Evolutionary conservation across 2,113 vertebrate genomes (phyloP), one percentile per base, ranked within the genome.

Genomic region (Vidua chalybeata): DNA sequence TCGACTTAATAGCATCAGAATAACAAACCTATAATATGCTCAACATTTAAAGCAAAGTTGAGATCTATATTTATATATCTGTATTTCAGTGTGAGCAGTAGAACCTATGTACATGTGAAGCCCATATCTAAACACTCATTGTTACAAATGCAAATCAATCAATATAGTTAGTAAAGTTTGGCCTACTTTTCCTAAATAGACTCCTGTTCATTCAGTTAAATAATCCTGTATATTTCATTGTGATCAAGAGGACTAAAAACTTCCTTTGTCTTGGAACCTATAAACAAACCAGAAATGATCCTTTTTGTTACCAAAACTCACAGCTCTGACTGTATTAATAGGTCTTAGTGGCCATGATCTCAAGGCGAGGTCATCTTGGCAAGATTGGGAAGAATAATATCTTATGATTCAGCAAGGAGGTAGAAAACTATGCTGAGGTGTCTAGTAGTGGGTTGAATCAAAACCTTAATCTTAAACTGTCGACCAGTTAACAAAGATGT

Each of bases 271-370:
- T 75, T 84, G 19, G 14, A 75, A 46, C 6, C 6, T 74, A 27
- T 24, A 37, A 83, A 54, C 4, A 82, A 49, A 20, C 35, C 8
- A 54, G 27, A 77, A 89, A 77, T 48, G 1, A 9, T 62, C 6
- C 2, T 18, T 13, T 82, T 74, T 59, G 23, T 69, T 31, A 48
- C 27, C 8, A 56, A 30, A 41, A 22, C 7, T 89, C 27, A 45
- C 28, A 74, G 5, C 28, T 48, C 3, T 74, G 20, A n/a, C 17
- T 31, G 13, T 5, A n/a, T 26, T 64, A 49, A 43, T 13, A 49
- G 8, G 20, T 18, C 20, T 49, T 45, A 43, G 45, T 33, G 27
- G 4, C 7, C n/a, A 64, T 0, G 0, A 55, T 11, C 23, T 69
- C 24, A 48, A 68, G 31, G 48, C 0, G 0, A 54, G 21, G 4